Base-by-base conservation (phyloP, 2,113 vertebrate species). In the Eonycteris spelaea region DNA sequence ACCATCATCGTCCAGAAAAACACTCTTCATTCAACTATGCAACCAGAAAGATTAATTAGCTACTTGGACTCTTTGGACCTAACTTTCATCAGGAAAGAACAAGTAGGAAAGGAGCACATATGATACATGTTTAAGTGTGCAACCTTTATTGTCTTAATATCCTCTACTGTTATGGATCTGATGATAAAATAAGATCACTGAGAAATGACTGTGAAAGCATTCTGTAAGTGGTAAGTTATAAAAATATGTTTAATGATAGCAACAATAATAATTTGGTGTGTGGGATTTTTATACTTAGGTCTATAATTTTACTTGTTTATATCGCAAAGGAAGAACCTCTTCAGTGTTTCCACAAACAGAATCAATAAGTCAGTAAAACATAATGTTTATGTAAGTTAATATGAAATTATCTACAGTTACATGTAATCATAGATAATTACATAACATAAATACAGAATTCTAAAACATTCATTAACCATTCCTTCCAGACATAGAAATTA, bases 271-370 rank as follows among this genome's bases (percentile, higher is more conserved):
- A 83, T 67, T 71, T 94, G 18, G 14, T 67, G 5, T 59, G 19
- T 85, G 55, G 19, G 18, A 88, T 67, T 93, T 92, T 90, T n/a
- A 80, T 48, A 48, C 5, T 78, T 57, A 86, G 14, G 12, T 51
- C 59, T 87, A 68, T 79, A 70, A 80, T 96, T 96, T 90, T 51
- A 70, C 7, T 57, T 68, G 71, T 68, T 90, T 88, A 77, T 71
- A 79, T 90, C 33, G 80, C 68, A 86, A 57, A 93, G 33, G 51
- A 86, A n/a, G 22, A 40, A 67, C 30, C 7, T 59, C 11, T 67
- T 89, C 28, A 89, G 33, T 86, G 61, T 95, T 96, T 95, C 96
- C 63, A 91, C 43, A 77, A 89, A 85, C 57, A 94, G 19, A 67
- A 84, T 75, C n/a, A 71, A 40, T 59, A 95, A 87, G 38, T 85